These are phyloP conservation scores for Galeopterus variegatus DNA, from an alignment of 2,113 vertebrate genomes.

Conservation along the genomic window DNA sequence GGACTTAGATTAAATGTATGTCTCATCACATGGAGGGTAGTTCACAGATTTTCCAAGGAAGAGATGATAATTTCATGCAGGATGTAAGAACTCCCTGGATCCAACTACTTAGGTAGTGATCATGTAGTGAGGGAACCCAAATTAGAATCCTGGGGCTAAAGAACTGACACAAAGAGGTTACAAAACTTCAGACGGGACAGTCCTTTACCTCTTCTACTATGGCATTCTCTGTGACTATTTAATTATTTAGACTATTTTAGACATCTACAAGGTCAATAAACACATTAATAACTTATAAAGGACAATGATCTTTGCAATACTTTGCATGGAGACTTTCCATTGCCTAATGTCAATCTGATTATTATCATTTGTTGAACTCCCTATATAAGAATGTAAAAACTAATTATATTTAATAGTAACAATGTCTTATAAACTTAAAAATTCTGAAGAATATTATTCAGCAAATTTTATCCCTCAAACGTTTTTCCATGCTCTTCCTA, in stretches of 20 bases:
- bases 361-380: neutral
- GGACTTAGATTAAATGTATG: neutral
- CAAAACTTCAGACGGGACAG: rapidly evolving
- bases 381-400: neutral
- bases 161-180: neutral
- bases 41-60: neutral
- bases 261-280: neutral
- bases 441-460: neutral
- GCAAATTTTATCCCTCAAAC: neutral
- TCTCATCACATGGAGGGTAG: neutral
- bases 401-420: neutral
- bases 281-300: neutral
- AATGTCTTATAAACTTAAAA: neutral
- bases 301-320: neutral
- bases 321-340: too few relatives aligned
- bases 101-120: neutral
- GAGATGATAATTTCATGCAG: neutral
- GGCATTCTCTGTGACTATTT: neutral
- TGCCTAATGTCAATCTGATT: neutral
- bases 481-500: neutral
- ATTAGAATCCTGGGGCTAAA: neutral
- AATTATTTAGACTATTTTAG: too few relatives aligned
- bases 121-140: neutral
- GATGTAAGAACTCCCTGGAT: neutral
- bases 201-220: neutral